Evolutionary conservation across 2,888 invertebrate genomes (phyloP).

Genomic region (Amphiduros pacificus): DNA sequence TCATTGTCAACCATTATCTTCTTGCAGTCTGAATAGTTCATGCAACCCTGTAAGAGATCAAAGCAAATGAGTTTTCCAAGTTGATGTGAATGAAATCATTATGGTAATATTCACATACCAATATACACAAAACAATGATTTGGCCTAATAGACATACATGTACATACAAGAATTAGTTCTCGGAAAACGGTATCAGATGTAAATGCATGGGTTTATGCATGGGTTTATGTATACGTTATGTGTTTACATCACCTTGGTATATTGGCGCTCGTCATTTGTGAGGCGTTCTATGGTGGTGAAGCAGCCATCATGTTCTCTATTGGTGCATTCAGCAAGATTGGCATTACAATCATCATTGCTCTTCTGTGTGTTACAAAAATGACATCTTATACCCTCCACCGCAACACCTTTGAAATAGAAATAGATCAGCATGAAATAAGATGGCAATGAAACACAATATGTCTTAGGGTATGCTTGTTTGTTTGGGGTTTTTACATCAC

Average conservation of each 20-base stretch:
- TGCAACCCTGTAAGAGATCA: background rate
- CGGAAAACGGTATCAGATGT: background rate
- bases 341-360: constrained; percentile 8
- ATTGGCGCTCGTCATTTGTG: background rate
- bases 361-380: background rate
- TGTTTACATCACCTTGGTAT: background rate
- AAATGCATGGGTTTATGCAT: background rate
- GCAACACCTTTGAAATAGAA: background rate
- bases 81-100: no score
- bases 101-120: no score
- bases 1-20: background rate
- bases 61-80: no score
- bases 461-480: no score
- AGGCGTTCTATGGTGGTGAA: background rate
- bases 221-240: background rate
- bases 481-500: no score
- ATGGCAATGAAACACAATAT: no score
- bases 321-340: constrained; percentile 5
- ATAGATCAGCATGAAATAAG: no score
- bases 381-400: constrained; percentile 1
- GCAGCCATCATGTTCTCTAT: background rate
- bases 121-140: no score
- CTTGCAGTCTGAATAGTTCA: background rate
- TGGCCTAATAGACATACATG: no score
- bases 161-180: background rate